A percentile compares a stretch with the other conserved stretches of the same genome.
Conservation (phyloP, 2,797 vertebrate genomes). For the Paramormyrops hopkinsi region DNA sequence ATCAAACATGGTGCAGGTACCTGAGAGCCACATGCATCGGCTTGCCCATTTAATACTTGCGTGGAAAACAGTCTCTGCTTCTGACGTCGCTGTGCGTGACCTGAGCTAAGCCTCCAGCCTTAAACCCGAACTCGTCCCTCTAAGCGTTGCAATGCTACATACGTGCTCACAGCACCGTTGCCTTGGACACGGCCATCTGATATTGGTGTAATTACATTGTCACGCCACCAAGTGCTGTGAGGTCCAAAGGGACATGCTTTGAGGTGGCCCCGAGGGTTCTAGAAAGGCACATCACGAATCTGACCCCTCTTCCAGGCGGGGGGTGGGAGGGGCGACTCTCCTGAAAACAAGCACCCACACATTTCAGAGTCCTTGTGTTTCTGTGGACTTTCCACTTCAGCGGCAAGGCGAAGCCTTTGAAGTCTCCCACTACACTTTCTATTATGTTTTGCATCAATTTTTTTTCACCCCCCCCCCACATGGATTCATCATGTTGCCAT, state of each 20-base stretch:
- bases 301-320: background rate
- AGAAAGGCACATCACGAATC: background rate
- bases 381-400: background rate
- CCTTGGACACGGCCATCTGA: background rate
- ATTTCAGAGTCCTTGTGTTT: background rate
- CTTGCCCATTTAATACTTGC: background rate
- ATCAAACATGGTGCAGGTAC: background rate
- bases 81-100: background rate
- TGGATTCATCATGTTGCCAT: conserved; percentile 21
- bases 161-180: background rate
- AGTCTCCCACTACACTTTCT: background rate
- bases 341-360: background rate
- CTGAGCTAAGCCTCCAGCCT: background rate
- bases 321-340: background rate
- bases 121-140: background rate
- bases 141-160: background rate
- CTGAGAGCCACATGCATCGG: background rate
- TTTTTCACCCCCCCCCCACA: background rate
- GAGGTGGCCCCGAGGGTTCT: background rate
- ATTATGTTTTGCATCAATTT: background rate
- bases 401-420: background rate
- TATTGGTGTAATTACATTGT: background rate
- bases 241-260: background rate
- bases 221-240: background rate
- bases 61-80: background rate